Evolutionary conservation across 2,113 vertebrate genomes (phyloP), one percentile per base, ranked within the genome.

Genomic region (Brachionichthys hirsutus): DNA sequence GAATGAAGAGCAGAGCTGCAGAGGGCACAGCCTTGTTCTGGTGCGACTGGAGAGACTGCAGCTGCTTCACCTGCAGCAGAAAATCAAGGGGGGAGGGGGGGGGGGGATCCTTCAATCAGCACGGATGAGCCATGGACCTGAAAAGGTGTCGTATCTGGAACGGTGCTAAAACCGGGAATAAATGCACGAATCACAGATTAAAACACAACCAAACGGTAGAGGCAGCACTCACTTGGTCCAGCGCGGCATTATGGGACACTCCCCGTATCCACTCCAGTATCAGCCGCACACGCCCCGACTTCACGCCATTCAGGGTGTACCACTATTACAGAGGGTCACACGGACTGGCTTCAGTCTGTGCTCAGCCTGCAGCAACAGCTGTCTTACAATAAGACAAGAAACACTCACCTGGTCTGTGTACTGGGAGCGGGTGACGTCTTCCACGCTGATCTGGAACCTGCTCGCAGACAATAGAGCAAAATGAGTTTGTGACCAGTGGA

Each of bases 261-360:
- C 86, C 85, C 5, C 80, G 83, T 49, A 96, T 88, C 83, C 92
- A 93, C 59, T 96, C 95, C 70, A 94, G 81, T 53, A 92, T 87
- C 60, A 96, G 82, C 47, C 92, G 94, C 35, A 97, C 85, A 9
- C 85, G 85, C 46, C 95, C 95, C 1, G 94, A 94, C 43, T 93
- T 94, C 3, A 95, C 93, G 0, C 93, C 93, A 52, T 88, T 90
- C 53, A 97, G 80, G 14, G 87, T 80, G 75, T 92, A 92, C 95
- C 94, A 97, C 95, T 97, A 84, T 54, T 59, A 85, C 24, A 84
- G 2, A 80, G 7, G 54, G 0, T 1, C 9, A 41, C 10, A 43
- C 0, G 22, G 15, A 45, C 9, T 75, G 61, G 44, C 45, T 35
- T 16, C 54, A 15, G 67, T 47, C 8, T 4, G 19, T n/a, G 9